Conservation (phyloP, 2,113 vertebrate genomes). For the Onychostruthus taczanowskii region DNA sequence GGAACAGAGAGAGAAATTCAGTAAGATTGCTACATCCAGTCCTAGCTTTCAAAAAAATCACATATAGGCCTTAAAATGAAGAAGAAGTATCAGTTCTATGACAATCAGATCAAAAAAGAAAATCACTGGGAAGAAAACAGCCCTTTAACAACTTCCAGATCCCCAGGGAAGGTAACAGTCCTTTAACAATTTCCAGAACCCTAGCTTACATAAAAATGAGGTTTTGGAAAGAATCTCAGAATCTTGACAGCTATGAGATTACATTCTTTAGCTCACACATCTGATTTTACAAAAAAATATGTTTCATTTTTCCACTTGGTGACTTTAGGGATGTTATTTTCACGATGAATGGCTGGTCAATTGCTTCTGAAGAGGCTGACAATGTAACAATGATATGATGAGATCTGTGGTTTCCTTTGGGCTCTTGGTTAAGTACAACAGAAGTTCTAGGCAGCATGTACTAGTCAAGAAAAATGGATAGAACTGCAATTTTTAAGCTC, state of each 20-base stretch:
- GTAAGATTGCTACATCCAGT: not conserved
- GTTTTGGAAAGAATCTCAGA: not conserved
- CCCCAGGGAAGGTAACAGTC: not conserved
- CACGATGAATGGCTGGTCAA: not conserved
- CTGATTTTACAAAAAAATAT: not conserved
- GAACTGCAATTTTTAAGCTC: not conserved
- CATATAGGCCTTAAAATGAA: not conserved
- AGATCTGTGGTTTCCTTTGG: not conserved
- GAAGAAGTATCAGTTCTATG: not conserved
- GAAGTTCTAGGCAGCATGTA: not conserved
- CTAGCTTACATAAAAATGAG: not conserved
- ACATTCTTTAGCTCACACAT: not conserved
- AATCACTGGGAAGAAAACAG: not conserved
- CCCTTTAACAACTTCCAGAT: not conserved
- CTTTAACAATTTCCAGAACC: not conserved
- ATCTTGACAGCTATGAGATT: not conserved
- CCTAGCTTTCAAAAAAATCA: not conserved
- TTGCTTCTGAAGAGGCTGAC: not conserved
- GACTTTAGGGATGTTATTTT: not conserved
- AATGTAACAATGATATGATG: not conserved
- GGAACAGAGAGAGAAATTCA: not conserved
- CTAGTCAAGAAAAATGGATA: not conserved
- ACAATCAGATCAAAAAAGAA: not conserved
- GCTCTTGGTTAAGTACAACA: not conserved
- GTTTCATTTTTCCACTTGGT: not conserved